These are phyloP conservation scores for Daubentonia madagascariensis DNA, from an alignment of 2,113 vertebrate genomes.

Conservation along the genomic window DNA sequence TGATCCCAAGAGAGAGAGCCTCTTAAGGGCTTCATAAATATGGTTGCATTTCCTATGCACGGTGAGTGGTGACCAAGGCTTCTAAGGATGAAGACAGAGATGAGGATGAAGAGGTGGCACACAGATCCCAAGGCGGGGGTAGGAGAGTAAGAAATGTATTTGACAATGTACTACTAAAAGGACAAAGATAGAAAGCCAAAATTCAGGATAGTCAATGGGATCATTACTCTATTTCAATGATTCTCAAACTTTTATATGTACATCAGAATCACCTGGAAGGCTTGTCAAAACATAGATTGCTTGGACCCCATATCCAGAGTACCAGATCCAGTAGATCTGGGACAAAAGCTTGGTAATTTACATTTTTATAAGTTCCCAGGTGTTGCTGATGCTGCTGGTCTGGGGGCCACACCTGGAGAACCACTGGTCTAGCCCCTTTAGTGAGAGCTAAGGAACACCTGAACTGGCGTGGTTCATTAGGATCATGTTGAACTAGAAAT, in stretches of 20 bases:
- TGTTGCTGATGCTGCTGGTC: neutral
- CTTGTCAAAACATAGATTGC: neutral
- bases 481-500: neutral
- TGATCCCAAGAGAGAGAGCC: neutral
- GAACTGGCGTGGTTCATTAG: neutral
- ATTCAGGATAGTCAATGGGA: neutral
- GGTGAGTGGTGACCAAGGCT: neutral
- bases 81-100: neutral
- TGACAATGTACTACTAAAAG: too few species aligned
- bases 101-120: neutral
- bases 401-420: too few species aligned
- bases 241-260: neutral
- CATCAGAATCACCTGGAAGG: neutral
- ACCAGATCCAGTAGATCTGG: neutral
- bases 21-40: neutral
- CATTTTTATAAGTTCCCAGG: neutral
- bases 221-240: neutral
- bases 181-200: neutral
- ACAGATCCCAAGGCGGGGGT: rapidly evolving
- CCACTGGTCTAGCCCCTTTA: rapidly evolving
- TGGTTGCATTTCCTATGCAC: rapidly evolving
- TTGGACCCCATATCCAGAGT: neutral
- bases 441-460: neutral
- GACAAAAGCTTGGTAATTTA: neutral
- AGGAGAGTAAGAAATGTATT: rapidly evolving